Conservation (phyloP, 2,797 vertebrate species). For the Enteromius trimaculatus region DNA sequence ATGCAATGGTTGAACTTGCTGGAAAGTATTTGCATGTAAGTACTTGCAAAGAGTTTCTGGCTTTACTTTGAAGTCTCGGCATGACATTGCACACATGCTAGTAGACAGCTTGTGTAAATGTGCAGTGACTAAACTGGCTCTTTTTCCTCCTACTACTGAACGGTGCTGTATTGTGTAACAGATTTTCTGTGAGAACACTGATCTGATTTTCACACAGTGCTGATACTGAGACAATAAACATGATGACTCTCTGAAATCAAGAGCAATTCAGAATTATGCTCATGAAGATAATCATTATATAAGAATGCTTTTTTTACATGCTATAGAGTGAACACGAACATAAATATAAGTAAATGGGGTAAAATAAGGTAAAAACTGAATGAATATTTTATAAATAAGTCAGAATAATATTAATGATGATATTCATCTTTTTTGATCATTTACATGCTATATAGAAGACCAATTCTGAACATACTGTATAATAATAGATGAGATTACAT, state of each 20-base stretch:
- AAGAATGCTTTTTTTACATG: background rate
- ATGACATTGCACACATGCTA: slow-evolving; percentile 22
- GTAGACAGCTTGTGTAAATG: slow-evolving; percentile 44
- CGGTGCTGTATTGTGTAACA: slow-evolving; percentile 40
- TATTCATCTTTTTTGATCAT: background rate
- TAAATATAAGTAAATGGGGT: background rate
- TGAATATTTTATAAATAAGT: background rate
- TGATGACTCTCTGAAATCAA: background rate
- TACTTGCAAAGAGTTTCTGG: background rate
- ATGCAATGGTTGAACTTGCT: background rate
- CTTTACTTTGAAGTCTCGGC: background rate
- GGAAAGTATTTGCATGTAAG: background rate
- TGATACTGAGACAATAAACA: slow-evolving; percentile 12
- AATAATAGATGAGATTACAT: background rate
- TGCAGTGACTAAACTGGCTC: slow-evolving; percentile 55
- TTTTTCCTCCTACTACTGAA: slow-evolving; percentile 48
- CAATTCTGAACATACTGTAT: background rate
- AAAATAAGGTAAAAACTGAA: background rate
- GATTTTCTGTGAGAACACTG: slow-evolving; percentile 5
- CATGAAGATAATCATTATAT: background rate
- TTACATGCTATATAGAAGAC: background rate
- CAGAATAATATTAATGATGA: background rate
- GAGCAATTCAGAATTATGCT: background rate
- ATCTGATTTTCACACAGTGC: slow-evolving; percentile 18
- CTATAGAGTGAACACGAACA: background rate